Base-by-base conservation (phyloP, 1,140 invertebrate species). In the Hermetia illucens region DNA sequence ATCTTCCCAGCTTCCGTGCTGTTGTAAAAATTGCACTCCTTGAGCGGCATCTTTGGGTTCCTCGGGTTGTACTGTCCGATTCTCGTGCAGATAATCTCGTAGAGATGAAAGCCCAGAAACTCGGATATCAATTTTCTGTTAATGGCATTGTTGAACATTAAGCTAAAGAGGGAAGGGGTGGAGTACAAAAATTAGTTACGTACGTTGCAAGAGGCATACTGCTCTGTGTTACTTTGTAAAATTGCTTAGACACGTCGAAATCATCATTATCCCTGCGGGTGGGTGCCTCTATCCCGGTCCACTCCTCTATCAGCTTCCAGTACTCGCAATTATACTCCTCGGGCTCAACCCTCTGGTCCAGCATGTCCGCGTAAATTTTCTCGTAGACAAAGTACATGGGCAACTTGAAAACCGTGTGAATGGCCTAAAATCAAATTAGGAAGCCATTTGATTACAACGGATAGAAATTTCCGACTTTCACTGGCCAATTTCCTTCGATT, bases 271-370 rank as follows among this genome's bases (percentile, higher is more conserved):
- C 68, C 45, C 82, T 64, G 39, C 72, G 65, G 0, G 75, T 66
- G 0, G 83, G 82, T 5, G 83, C 74, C 48, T 76, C 73, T 2
- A 89, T 58, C 3, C 83, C 84, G 62, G 88, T 83, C 36, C 79
- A 71, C 20, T 72, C 62, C 44, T 81, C 69, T 34, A 78, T 55
- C 2, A 77, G 50, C 40, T 69, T 58, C 76, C 76, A 79, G 63
- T 76, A 89, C 39, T 77, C 65, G 37, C 74, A 77, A 51, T 88
- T 88, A 48, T 80, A 79, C 25, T 77, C 62, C 3, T 77, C 71
- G 0, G 70, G 56, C 0, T 59, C 59, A 0, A 74, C 75, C n/a
- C 21, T 38, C 8, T 29, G 36, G 34, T 44, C 43, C 5, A 47
- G 41, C 32, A 47, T 45, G 19, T 45, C 43, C 2, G 43, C 33